phyloP scores from a whole-genome alignment of 2,113 vertebrate species.

The Cottus gobio region DNA sequence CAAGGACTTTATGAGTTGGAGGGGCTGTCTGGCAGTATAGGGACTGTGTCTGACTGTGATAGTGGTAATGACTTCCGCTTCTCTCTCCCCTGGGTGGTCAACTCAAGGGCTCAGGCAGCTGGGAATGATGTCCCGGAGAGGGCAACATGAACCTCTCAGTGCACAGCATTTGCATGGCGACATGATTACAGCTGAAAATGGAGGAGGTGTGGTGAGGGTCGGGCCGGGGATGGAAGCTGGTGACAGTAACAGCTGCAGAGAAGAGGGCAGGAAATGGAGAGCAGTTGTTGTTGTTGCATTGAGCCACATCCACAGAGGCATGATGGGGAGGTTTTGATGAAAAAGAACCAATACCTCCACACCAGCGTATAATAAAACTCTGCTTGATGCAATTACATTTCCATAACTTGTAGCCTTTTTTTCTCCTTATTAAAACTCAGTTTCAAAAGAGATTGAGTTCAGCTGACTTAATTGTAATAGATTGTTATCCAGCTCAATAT shows the following conservation, averaged over 20 bases:
- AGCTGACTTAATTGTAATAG: constrained; percentile 16
- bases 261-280: constrained; percentile 69
- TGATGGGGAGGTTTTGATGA: constrained; percentile 38
- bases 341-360: constrained; percentile 1
- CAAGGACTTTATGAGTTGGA: constrained; percentile 76
- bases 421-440: constrained; percentile 1
- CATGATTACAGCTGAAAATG: constrained; percentile 77
- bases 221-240: constrained; percentile 52
- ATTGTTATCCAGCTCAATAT: constrained; percentile 35
- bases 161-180: constrained; percentile 77
- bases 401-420: neutral
- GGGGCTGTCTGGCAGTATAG: constrained; percentile 61
- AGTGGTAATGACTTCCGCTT: constrained; percentile 78
- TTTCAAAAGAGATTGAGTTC: constrained; percentile 26
- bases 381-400: constrained; percentile 30
- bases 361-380: constrained; percentile 17
- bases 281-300: constrained; percentile 60
- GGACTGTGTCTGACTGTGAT: constrained; percentile 69
- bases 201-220: constrained; percentile 63
- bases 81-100: constrained; percentile 79
- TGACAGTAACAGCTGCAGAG: constrained; percentile 77
- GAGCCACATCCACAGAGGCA: constrained; percentile 41
- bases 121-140: constrained; percentile 77
- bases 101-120: constrained; percentile 76
- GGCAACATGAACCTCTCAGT: constrained; percentile 70